These are phyloP conservation scores for Laticauda colubrina DNA, from an alignment of 2,113 vertebrate species.

Conservation along the genomic window DNA sequence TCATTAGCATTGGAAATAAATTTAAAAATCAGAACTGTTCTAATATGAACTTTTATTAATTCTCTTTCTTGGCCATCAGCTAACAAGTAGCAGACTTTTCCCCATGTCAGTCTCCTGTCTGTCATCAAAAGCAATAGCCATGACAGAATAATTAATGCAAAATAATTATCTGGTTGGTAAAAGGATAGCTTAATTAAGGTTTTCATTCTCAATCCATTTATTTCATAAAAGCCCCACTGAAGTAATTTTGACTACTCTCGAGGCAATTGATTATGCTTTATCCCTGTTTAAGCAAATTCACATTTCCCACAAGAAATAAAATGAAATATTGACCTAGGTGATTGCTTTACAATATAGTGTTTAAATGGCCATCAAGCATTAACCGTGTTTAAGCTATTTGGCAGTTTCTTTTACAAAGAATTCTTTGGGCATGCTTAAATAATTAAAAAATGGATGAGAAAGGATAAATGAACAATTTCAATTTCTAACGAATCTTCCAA, in stretches of 20 bases:
- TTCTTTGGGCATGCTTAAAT: neutral
- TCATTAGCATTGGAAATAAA: neutral
- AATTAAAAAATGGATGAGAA: neutral
- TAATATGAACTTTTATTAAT: neutral
- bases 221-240: slow-evolving; percentile 17
- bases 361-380: neutral
- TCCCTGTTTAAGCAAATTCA: slow-evolving; percentile 21
- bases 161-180: slow-evolving; percentile 11
- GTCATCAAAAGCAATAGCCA: slow-evolving; percentile 15
- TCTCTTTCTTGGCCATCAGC: neutral
- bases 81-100: slow-evolving; percentile 5
- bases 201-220: slow-evolving; percentile 19
- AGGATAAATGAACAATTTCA: neutral
- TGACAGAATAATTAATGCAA: neutral
- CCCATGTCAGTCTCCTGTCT: slow-evolving; percentile 19
- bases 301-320: slow-evolving; percentile 28
- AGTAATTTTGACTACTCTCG: neutral
- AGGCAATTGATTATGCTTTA: slow-evolving; percentile 26
- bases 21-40: neutral
- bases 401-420: slow-evolving; percentile 16
- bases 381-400: neutral
- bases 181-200: slow-evolving; percentile 19
- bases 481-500: neutral
- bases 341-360: slow-evolving; percentile 4
- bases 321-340: slow-evolving; percentile 22